These are phyloP conservation scores for Anser cygnoides DNA, from an alignment of 2,113 vertebrate species.

Conservation along the genomic window DNA sequence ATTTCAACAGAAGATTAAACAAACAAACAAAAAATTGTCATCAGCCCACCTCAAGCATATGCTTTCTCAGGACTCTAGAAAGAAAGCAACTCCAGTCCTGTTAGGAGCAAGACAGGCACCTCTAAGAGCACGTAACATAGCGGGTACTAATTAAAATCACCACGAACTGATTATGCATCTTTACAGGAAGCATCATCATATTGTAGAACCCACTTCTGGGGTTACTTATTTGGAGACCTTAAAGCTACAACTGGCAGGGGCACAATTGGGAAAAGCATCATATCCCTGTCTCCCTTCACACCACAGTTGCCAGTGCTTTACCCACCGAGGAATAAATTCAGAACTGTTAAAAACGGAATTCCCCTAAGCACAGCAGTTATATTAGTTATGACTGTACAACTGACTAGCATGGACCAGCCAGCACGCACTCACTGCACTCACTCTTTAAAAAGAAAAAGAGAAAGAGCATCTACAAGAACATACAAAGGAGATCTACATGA, in stretches of 20 bases:
- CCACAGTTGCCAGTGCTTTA: fast-evolving
- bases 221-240: background rate
- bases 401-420: fast-evolving
- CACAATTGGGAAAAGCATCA: background rate
- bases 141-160: background rate
- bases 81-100: background rate
- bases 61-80: background rate
- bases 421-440: background rate
- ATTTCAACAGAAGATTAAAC: background rate
- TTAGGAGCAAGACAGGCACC: background rate
- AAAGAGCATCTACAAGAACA: background rate
- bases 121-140: background rate
- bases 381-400: background rate
- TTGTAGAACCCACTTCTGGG: background rate
- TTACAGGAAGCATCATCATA: background rate
- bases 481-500: background rate
- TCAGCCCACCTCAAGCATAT: background rate
- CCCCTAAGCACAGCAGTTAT: background rate
- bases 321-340: background rate
- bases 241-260: background rate
- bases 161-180: background rate
- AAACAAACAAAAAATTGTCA: background rate
- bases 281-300: background rate
- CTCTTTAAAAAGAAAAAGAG: too few species aligned
- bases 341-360: background rate